These are phyloP conservation scores for Allophyes oxyacanthae DNA, from an alignment of 2,888 invertebrate genomes.

Conservation along the genomic window DNA sequence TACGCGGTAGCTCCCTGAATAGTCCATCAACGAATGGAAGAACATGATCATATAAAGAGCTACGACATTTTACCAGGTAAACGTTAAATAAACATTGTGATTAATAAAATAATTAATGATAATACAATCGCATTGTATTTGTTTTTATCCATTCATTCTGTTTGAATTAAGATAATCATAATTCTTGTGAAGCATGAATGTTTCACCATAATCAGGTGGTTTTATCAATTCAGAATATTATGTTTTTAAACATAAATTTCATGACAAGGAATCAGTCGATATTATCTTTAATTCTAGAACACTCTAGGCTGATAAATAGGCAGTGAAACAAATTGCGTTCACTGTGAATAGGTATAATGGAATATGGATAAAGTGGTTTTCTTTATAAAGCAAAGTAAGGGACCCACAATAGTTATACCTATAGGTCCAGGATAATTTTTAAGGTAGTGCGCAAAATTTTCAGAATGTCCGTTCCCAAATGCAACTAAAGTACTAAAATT, in stretches of 20 bases:
- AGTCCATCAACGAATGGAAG: no score
- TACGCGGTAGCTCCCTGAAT: no score
- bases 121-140: not conserved
- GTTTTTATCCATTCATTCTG: not conserved
- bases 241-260: not conserved
- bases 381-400: no score
- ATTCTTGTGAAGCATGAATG: not conserved
- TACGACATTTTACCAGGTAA: not conserved
- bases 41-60: no score
- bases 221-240: not conserved
- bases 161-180: not conserved
- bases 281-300: not conserved
- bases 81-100: slow-evolving; percentile 9
- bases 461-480: no score
- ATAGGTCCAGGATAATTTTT: no score
- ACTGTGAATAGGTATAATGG: no score
- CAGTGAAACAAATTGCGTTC: no score
- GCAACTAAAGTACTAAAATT: no score
- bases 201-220: not conserved
- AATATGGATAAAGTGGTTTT: no score
- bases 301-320: not conserved
- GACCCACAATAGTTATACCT: no score
- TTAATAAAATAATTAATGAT: not conserved
- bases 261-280: not conserved
- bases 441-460: no score